phyloP scores from a whole-genome alignment of 2,113 vertebrate genomes.

The Petrocephalus microphthalmus region DNA sequence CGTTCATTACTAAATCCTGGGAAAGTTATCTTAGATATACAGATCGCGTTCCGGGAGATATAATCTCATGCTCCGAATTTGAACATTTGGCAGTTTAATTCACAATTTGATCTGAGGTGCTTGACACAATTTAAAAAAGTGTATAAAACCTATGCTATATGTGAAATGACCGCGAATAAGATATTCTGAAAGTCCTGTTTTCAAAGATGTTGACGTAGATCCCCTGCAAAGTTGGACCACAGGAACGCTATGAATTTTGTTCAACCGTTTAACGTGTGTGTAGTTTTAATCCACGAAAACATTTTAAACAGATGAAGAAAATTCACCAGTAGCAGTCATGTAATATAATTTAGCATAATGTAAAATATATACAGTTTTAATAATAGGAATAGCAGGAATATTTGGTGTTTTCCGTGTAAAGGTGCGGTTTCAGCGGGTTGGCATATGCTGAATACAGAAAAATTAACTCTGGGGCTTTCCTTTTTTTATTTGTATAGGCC shows the following conservation, averaged over 20 bases:
- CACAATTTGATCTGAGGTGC: not conserved
- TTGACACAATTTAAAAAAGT: not conserved
- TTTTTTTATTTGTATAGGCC: not conserved
- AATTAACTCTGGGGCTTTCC: not conserved
- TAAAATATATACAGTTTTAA: not conserved
- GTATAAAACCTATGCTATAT: not conserved
- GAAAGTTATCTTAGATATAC: not conserved
- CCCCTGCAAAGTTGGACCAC: not conserved
- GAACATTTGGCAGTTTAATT: not conserved
- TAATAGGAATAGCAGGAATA: not conserved
- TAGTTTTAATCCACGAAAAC: not conserved
- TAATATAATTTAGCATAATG: not conserved
- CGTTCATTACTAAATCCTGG: not conserved
- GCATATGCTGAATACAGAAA: not conserved
- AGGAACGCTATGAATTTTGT: not conserved
- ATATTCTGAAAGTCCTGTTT: not conserved
- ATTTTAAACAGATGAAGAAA: not conserved
- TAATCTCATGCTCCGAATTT: not conserved
- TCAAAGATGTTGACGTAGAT: not conserved
- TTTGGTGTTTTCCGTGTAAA: not conserved
- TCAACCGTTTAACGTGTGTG: not conserved
- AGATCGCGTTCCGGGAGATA: not conserved
- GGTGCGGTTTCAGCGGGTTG: not conserved
- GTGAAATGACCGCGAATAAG: not conserved
- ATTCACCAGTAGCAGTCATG: not conserved